These are phyloP conservation scores for Epizoanthus rinbou DNA, from an alignment of 92 coral and sea anemone genomes.

Conservation along the genomic window DNA sequence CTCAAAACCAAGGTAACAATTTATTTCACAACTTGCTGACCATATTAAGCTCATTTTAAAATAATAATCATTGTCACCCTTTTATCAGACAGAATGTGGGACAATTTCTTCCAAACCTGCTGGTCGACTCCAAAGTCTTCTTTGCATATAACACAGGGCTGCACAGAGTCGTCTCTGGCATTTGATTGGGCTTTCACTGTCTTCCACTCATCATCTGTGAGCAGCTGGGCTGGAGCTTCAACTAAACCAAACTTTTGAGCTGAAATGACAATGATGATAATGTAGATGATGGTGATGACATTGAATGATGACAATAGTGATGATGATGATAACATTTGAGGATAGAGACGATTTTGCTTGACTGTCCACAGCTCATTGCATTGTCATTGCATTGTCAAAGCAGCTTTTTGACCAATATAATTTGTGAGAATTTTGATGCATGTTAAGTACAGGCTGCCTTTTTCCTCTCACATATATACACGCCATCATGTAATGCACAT, in stretches of 20 bases:
- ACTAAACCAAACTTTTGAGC: conserved; percentile 97
- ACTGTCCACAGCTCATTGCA: no score
- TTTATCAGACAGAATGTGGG: background rate
- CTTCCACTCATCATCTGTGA: conserved; percentile 92
- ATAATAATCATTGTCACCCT: background rate
- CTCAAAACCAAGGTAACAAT: no score
- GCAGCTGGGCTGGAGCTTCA: conserved; percentile 80
- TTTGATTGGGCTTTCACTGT: conserved; percentile 84
- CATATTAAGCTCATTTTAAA: no score
- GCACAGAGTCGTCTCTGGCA: conserved; percentile 86
- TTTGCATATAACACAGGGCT: conserved; percentile 98
- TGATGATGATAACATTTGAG: no score
- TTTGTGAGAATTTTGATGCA: no score
- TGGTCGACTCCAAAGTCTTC: conserved; percentile 97
- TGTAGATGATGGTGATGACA: no score
- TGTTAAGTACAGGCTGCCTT: no score
- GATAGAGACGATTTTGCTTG: background rate
- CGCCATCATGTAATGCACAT: no score
- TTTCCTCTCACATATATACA: no score
- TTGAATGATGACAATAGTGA: background rate
- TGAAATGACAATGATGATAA: conserved; percentile 24
- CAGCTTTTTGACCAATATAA: no score
- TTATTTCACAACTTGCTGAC: no score
- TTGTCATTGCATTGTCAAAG: no score
- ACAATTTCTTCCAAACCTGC: conserved; percentile 61